Conservation (phyloP, 2,888 invertebrate genomes). For the Oxystoma pomonae region DNA sequence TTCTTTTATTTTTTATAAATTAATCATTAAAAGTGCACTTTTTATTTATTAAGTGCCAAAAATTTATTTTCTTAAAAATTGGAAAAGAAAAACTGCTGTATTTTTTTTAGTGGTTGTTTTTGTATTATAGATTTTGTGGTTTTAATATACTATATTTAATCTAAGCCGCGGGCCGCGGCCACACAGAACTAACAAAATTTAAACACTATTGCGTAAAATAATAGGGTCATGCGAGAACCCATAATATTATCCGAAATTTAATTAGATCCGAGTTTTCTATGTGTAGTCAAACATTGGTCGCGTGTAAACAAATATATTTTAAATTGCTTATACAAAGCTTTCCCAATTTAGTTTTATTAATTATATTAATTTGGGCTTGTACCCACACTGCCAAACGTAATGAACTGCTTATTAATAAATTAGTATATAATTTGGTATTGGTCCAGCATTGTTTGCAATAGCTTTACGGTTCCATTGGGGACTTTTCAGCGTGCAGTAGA, state of each 20-base stretch:
- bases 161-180: no score
- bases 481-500: no score
- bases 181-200: no score
- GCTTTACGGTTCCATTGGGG: no score
- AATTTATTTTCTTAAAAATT: no score
- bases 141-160: no score
- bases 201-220: background rate
- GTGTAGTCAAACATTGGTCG: slow-evolving; percentile 14
- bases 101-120: no score
- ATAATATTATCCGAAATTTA: slow-evolving; percentile 3
- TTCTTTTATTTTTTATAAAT: no score
- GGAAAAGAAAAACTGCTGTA: no score
- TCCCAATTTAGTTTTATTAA: slow-evolving; percentile 17
- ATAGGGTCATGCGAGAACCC: background rate
- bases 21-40: no score
- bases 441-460: background rate
- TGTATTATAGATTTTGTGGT: no score
- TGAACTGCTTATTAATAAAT: background rate
- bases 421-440: slow-evolving; percentile 17
- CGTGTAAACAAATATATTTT: slow-evolving; percentile 19
- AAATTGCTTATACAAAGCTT: slow-evolving; percentile 18
- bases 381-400: background rate
- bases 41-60: no score
- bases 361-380: slow-evolving; percentile 16
- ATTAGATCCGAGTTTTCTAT: slow-evolving; percentile 2